These are phyloP conservation scores for Parotia lawesii DNA, from an alignment of 2,113 vertebrate species.

Conservation along the genomic window DNA sequence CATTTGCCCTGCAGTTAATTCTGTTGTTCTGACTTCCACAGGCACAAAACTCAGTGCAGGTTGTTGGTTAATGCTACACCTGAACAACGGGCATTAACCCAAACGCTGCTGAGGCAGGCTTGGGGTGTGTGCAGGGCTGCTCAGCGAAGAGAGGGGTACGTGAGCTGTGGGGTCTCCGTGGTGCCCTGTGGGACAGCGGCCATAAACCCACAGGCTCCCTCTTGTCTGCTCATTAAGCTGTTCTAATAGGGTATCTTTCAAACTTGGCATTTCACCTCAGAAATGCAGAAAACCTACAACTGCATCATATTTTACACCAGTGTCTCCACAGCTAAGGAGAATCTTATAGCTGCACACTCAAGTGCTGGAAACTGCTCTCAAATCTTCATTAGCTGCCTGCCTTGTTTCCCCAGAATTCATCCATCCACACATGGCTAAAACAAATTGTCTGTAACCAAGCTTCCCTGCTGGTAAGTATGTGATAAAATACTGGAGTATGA, in stretches of 20 bases:
- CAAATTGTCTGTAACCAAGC: background rate
- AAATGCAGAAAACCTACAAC: background rate
- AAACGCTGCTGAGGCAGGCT: fast-evolving
- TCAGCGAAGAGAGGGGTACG: fast-evolving
- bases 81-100: background rate
- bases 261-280: background rate
- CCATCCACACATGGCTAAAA: background rate
- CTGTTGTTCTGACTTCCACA: background rate
- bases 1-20: background rate
- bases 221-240: fast-evolving
- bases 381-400: background rate
- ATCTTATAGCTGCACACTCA: background rate
- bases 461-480: background rate
- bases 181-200: fast-evolving
- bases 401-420: background rate
- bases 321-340: background rate
- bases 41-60: background rate
- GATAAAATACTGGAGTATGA: background rate
- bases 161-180: fast-evolving
- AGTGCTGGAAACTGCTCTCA: background rate
- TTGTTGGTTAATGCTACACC: background rate
- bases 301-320: background rate
- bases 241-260: background rate
- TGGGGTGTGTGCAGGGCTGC: background rate
- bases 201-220: background rate